Conservation (phyloP, 2,888 invertebrate genomes). For the Cantharis flavilabris region DNA sequence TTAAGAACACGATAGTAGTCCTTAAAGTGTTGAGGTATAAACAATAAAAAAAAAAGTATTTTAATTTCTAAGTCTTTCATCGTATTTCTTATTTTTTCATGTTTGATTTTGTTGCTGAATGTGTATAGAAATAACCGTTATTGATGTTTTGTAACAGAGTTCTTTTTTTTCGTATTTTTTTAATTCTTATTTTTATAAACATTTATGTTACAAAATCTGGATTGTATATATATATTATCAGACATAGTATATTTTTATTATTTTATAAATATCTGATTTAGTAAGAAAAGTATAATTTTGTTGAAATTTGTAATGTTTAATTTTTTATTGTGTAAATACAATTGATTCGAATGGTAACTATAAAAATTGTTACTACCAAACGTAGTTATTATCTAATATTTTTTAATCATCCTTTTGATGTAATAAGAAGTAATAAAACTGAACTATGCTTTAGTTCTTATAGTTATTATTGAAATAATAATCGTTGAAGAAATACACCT, state of each 20-base stretch:
- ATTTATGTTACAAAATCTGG: slow-evolving; percentile 7
- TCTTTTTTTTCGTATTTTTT: background rate
- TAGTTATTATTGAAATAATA: background rate
- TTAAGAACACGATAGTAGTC: slow-evolving; percentile 31
- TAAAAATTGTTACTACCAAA: slow-evolving; percentile 4
- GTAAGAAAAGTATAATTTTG: slow-evolving; percentile 16
- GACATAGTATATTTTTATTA: slow-evolving; percentile 15
- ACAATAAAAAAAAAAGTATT: slow-evolving; percentile 17
- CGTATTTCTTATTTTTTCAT: slow-evolving; percentile 19
- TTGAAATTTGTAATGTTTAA: slow-evolving; percentile 24
- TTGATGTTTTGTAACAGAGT: slow-evolving; percentile 1
- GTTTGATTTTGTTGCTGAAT: slow-evolving; percentile 12
- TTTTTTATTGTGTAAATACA: slow-evolving; percentile 17
- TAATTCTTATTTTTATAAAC: slow-evolving; percentile 11
- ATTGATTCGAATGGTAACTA: background rate
- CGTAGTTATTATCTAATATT: background rate
- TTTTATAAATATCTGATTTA: slow-evolving; percentile 6
- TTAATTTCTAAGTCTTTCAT: slow-evolving; percentile 20
- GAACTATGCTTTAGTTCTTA: background rate
- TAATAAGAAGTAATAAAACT: background rate
- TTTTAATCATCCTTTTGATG: background rate
- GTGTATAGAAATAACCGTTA: slow-evolving; percentile 3
- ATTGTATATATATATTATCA: slow-evolving; percentile 19
- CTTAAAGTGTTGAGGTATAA: slow-evolving; percentile 33
- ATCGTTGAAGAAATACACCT: background rate